Evolutionary conservation across 1,140 invertebrate species (phyloP).

Genomic region (Ridgeia piscesae): DNA sequence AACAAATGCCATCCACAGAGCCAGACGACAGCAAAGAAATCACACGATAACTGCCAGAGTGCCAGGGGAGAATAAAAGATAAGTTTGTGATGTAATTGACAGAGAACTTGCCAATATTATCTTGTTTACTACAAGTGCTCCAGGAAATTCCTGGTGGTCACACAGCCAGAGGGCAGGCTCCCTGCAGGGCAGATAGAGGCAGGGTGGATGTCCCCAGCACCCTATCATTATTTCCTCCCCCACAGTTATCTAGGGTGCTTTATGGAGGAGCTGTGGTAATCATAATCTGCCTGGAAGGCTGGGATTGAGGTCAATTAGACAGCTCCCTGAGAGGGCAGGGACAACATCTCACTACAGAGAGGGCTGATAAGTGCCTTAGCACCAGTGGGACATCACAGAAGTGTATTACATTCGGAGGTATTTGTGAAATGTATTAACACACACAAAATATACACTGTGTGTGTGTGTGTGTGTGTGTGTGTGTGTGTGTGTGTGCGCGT

Average conservation of each 20-base stretch:
- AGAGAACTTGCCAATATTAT: neutral
- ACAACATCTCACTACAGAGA: neutral
- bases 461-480: no score
- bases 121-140: neutral
- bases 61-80: neutral
- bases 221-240: neutral
- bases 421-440: no score
- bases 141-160: neutral
- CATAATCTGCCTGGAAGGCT: neutral
- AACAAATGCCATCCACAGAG: neutral
- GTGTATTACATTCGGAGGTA: no score
- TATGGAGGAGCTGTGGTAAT: neutral
- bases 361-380: no score
- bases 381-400: no score
- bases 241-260: neutral
- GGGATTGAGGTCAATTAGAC: neutral
- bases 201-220: neutral
- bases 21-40: neutral
- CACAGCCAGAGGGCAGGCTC: neutral
- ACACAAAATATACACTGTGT: no score
- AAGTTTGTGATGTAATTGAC: slow-evolving; percentile 1
- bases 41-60: neutral
- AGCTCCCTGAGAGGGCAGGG: neutral
- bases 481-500: no score
- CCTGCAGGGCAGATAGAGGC: neutral